phyloP scores from a whole-genome alignment of 2,888 invertebrate genomes.

The Sialis lutaria region DNA sequence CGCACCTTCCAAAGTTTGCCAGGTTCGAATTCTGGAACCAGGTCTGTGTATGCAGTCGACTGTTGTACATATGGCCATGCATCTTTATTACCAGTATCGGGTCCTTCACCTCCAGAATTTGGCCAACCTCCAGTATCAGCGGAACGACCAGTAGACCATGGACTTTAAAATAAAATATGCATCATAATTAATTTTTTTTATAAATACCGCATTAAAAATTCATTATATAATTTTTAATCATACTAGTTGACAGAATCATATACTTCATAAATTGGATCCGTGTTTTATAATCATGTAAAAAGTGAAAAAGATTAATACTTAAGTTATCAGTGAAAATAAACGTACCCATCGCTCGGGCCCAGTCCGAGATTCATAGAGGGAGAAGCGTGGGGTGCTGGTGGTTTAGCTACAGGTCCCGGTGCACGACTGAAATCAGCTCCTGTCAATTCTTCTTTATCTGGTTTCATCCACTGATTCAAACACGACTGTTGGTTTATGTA shows the following conservation, averaged over 20 bases:
- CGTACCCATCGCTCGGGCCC: conserved; percentile 47
- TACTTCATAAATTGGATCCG: not conserved
- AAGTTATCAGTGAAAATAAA: conserved; percentile 1
- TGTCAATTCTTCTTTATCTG: conserved; percentile 60
- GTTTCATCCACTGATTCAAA: conserved; percentile 83
- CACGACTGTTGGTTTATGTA: conserved; percentile 51
- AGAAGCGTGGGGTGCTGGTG: conserved; percentile 37
- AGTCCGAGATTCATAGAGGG: conserved; percentile 51
- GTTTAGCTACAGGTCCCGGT: conserved; percentile 68
- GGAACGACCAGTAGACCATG: conserved; percentile 68
- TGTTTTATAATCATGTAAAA: conserved; percentile 2
- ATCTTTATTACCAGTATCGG: conserved; percentile 59
- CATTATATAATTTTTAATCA: too few species aligned
- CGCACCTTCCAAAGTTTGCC: conserved; percentile 94
- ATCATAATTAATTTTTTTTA: conserved; percentile 1
- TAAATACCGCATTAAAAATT: conserved; percentile 1
- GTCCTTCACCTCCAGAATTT: conserved; percentile 25
- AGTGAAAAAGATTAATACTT: too few species aligned
- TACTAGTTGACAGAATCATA: not conserved
- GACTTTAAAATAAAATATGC: conserved; percentile 23
- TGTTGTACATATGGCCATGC: conserved; percentile 53
- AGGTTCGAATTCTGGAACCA: conserved; percentile 95
- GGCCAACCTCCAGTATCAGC: conserved; percentile 64
- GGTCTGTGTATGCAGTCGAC: conserved; percentile 57
- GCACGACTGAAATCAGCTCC: conserved; percentile 78